Percentiles rank a stretch among this genome's conserved stretches.
Evolutionary conservation across 2,797 vertebrate species (phyloP).

Genomic region (Botia almorhae): DNA sequence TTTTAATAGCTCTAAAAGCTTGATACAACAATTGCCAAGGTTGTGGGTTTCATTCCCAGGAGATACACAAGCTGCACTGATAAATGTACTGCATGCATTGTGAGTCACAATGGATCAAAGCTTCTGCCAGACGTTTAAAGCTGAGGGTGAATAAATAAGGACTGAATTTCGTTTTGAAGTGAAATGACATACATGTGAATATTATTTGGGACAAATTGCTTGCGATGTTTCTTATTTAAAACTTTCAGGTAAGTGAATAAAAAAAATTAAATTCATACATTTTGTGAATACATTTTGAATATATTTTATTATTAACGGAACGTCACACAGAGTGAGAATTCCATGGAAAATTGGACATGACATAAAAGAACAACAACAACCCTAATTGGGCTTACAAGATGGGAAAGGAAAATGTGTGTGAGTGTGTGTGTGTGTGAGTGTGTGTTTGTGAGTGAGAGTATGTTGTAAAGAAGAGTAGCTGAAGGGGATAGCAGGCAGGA

Average conservation of each 20-base stretch:
- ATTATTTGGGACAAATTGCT: not conserved
- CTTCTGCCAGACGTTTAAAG: too few relatives aligned
- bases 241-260: not conserved
- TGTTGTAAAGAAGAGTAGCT: constrained; percentile 37
- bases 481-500: constrained; percentile 45
- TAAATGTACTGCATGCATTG: not conserved
- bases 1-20: too few relatives aligned
- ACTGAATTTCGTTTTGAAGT: too few relatives aligned
- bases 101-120: not conserved
- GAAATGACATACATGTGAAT: not conserved
- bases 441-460: constrained; percentile 24
- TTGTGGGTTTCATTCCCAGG: too few relatives aligned
- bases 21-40: too few relatives aligned
- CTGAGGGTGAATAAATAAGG: too few relatives aligned
- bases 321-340: not conserved
- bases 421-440: not conserved
- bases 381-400: constrained; percentile 39
- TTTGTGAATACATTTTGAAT: not conserved
- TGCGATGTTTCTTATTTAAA: too few relatives aligned
- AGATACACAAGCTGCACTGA: not conserved
- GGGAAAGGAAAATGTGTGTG: constrained; percentile 28
- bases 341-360: constrained; percentile 28
- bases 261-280: not conserved
- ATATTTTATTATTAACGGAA: not conserved
- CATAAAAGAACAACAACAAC: constrained; percentile 7